Base-by-base conservation (phyloP, 1,140 invertebrate genomes). In the Cyclargus thomasi region DNA sequence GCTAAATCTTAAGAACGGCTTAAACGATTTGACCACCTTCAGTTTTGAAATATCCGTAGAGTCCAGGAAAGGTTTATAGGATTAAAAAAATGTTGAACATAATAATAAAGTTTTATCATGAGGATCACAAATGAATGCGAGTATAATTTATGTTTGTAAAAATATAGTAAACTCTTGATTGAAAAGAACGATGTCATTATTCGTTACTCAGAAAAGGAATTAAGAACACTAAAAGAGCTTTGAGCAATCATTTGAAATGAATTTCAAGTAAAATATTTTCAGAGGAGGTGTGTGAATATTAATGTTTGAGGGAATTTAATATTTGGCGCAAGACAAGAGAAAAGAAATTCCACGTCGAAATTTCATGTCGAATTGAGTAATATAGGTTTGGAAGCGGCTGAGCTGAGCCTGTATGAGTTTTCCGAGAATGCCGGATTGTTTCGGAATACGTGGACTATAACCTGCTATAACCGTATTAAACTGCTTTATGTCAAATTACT, bases 261-360 rank as follows among this genome's bases (percentile, higher is more conserved):
- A 67, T 77, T 77, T 77, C 67, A 68, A 62, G 66, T 70, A 74
- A 76, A 72, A 71, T 76, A 74, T 78, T 76, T 75, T 75, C 59
- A 65, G 72, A 70, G 64, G 65, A 77, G 57, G 74, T 78, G 73
- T 75, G 74, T 75, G 81, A 83, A 80, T 81, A 83, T 82, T 82
- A 82, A 83, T 81, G 79, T 75, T 73, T 71, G 68, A 70, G 67
- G 75, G 79, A 85, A 82, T 85, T 83, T 85, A 85, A 85, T 85
- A 85, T 83, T 83, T 80, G 74, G 67, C 71, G 74, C 69, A 76
- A 72, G 76, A 74, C 73, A 78, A 79, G 77, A 78, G 80, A 75
- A 71, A 67, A 69, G 71, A 75, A 78, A 79, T 85, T 81, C 74
- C 74, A 67, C 74, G 73, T 74, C 76, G 81, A 79, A 79, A 76